phyloP scores from a whole-genome alignment of 1,140 invertebrate species.

The Drosophila teissieri region DNA sequence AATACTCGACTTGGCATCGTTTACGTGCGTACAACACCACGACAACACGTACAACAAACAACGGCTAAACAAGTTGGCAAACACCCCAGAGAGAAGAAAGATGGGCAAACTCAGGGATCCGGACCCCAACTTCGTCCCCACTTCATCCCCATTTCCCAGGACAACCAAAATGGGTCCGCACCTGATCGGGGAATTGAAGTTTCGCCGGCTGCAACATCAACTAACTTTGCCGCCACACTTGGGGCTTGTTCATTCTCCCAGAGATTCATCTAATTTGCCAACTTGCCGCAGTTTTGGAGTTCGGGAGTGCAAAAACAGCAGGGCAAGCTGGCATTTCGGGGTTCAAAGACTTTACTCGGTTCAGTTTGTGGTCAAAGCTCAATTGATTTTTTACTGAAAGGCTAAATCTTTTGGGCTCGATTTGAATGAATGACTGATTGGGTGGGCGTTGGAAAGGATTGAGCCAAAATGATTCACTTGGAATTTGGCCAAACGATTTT shows the following conservation, averaged over 20 bases:
- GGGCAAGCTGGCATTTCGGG: constrained; percentile 1
- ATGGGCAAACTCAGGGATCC: too few species aligned
- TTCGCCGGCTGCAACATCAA: constrained; percentile 29
- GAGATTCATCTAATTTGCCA: constrained; percentile 64
- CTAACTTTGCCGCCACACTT: constrained; percentile 66
- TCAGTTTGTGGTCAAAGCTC: constrained; percentile 34
- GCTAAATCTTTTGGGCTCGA: constrained; percentile 27
- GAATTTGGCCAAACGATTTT: constrained; percentile 5
- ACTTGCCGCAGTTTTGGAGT: constrained; percentile 27
- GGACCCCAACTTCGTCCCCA: neutral
- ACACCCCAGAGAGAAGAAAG: constrained; percentile 23
- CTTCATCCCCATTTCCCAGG: neutral
- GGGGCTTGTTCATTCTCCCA: constrained; percentile 52
- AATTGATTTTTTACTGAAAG: constrained; percentile 36
- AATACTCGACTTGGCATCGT: constrained; percentile 73
- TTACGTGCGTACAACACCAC: constrained; percentile 74
- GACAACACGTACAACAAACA: constrained; percentile 69
- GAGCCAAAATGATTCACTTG: neutral
- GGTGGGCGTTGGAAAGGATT: neutral
- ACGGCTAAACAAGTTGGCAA: constrained; percentile 48
- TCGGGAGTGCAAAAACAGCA: constrained; percentile 5
- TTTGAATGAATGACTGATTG: constrained; percentile 29
- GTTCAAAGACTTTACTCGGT: constrained; percentile 28
- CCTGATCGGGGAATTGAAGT: constrained; percentile 56
- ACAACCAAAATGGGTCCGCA: constrained; percentile 11